Evolutionary conservation across 2,888 invertebrate species (phyloP), one percentile per base, ranked within the genome.

Genomic region (Nysson spinosus): DNA sequence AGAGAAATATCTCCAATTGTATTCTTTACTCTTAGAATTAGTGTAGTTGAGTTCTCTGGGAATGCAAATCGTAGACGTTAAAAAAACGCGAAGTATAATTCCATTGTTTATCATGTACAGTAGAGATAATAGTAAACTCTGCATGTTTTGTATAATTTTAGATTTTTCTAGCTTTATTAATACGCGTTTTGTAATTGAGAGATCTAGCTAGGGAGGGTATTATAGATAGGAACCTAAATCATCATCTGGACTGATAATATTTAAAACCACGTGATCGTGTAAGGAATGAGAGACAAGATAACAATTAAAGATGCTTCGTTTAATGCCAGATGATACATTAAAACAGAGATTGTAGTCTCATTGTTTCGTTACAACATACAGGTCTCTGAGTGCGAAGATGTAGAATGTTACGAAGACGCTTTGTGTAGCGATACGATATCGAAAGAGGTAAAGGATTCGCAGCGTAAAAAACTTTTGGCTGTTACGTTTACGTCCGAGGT

Each of bases 401-500:
- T 73, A 77, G 69, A 74, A 22, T 39, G 54, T 57, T 71, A 71
- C 57, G 69, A 81, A 39, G 77, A 80, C 28, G 75, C 77, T 35
- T 55, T 66, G 37, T 55, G 56, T 47, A 68, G 70, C 26, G 60
- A 65, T 24, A 49, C 46, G 12, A 57, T 68, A 47, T 44, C 61
- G 28, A 54, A 64, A 67, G 78, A 78, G 7, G 46, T 68, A 20
- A 76, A 72, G 67, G 75, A 80, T 35, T 69, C 63, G 6, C 81
- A 81, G 34, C 79, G 77, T 56, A 76, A 74, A 66, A 82, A 82
- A 49, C 79, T 83, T 49, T 76, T 80, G 79, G 77, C 80, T n/a
- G 69, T 84, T 46, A 81, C 81, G 37, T 80, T 85, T 37, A 83
- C 84, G 11, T 85, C 85, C 12, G 79, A 82, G 66, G 71, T 84